Evolutionary conservation across 2,888 invertebrate genomes (phyloP), one percentile per base, ranked within the genome.

Genomic region (Oegoconia quadripuncta): DNA sequence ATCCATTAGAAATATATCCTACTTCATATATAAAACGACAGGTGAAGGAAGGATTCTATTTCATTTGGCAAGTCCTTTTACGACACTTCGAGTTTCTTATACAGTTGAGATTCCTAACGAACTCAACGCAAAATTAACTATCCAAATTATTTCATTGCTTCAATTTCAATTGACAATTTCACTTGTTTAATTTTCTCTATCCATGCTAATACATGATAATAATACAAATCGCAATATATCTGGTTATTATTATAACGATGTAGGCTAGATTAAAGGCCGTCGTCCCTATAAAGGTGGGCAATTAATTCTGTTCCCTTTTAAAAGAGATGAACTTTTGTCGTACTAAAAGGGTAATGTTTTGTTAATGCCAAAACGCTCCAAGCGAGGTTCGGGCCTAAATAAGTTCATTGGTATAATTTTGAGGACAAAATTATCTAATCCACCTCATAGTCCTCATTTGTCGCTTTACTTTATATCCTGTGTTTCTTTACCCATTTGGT

Each of bases 321-420:
- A 67, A 65, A 59, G 55, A 59, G 58, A 56, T 64, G 55, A 64
- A 65, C 56, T 66, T 56, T 55, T 48, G 46, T 44, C 48, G 44
- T 57, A 50, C 44, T 48, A 56, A 59, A 59, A 55, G 58, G 63
- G 50, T 62, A 55, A 66, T 63, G 64, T 69, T 72, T 69, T 68
- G 64, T 59, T 66, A 67, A 65, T 62, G 67, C 63, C 54, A 46
- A 52, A 44, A 37, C 41, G 59, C 59, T 64, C 53, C 55, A 54
- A 63, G 56, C 58, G 40, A 46, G 51, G 51, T 46, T 45, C 37
- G 45, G 46, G 43, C 51, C 53, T 51, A 48, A 56, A 57, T 62
- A 58, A 59, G 52, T 57, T 56, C 42, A 39, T 33, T 26, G 37
- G 20, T 34, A 37, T 45, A 44, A 50, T 52, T 49, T 47, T 49